Evolutionary conservation across 1,140 invertebrate genomes (phyloP).

Genomic region (Papilio polyxenes): DNA sequence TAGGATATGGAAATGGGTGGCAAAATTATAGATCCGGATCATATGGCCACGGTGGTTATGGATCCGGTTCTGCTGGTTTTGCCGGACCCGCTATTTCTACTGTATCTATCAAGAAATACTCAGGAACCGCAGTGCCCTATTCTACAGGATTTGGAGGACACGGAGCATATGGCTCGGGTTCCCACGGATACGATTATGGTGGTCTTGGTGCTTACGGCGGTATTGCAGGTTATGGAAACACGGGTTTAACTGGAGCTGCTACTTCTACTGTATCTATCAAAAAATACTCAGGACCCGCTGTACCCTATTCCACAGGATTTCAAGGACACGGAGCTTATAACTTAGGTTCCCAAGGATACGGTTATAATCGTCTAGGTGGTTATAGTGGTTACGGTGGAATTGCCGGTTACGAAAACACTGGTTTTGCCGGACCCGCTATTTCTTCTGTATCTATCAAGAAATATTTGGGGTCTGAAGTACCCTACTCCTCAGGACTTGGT

Average conservation of each 20-base stretch:
- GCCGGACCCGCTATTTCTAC: constrained; percentile 47
- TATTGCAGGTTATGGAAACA: constrained; percentile 19
- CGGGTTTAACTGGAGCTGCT: constrained; percentile 29
- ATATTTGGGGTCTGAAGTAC: neutral
- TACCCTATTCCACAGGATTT: neutral
- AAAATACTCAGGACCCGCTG: neutral
- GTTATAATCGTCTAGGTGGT: neutral
- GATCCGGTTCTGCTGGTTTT: constrained; percentile 38
- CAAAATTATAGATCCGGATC: constrained; percentile 33
- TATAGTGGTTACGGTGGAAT: too few species aligned
- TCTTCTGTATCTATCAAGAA: neutral
- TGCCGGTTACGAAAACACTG: too few species aligned
- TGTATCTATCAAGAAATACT: constrained; percentile 42
- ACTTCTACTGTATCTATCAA: neutral
- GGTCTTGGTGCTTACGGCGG: constrained; percentile 15
- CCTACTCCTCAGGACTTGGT: neutral
- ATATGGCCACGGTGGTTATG: constrained; percentile 44
- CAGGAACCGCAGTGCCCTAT: neutral
- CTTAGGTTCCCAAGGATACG: constrained; percentile 32
- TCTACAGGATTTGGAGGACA: neutral
- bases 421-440: neutral
- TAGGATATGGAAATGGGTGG: neutral
- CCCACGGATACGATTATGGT: neutral
- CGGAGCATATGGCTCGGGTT: neutral
- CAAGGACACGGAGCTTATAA: neutral